Evolutionary conservation across 2,888 invertebrate species (phyloP).

Genomic region (Athalia cordata): DNA sequence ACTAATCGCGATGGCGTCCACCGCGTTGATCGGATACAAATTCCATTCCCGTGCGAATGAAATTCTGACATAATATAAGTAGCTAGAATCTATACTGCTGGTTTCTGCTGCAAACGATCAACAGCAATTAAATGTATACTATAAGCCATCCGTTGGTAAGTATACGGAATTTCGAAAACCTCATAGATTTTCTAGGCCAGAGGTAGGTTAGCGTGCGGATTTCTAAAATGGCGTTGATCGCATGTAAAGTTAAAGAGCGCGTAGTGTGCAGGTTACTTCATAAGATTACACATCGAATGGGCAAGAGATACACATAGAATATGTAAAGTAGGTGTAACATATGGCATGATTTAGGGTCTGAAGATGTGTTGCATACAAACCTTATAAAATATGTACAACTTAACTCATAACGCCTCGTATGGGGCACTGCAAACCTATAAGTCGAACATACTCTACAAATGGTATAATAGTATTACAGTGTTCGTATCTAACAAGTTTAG

Average conservation of each 20-base stretch:
- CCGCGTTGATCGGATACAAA: background rate
- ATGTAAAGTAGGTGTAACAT: background rate
- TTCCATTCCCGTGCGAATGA: slow-evolving; percentile 17
- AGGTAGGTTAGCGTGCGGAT: slow-evolving; percentile 11
- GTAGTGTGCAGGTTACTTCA: background rate
- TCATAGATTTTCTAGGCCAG: slow-evolving; percentile 25
- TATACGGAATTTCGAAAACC: slow-evolving; percentile 40
- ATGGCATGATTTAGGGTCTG: background rate
- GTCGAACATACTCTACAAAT: too few species aligned
- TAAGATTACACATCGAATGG: background rate
- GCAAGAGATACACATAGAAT: background rate
- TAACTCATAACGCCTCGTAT: too few species aligned
- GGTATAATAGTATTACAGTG: background rate
- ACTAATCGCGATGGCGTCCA: too few species aligned
- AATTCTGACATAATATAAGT: slow-evolving; percentile 2
- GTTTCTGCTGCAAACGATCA: background rate
- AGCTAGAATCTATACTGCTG: background rate
- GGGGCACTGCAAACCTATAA: too few species aligned
- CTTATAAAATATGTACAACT: too few species aligned
- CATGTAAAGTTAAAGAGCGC: background rate
- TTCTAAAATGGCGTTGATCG: slow-evolving; percentile 36
- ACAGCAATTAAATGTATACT: background rate
- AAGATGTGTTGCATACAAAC: too few species aligned
- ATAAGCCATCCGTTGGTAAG: background rate
- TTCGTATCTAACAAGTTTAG: background rate